These are phyloP conservation scores for Dendrocopos noguchii DNA, from an alignment of 2,113 vertebrate species.

Conservation along the genomic window DNA sequence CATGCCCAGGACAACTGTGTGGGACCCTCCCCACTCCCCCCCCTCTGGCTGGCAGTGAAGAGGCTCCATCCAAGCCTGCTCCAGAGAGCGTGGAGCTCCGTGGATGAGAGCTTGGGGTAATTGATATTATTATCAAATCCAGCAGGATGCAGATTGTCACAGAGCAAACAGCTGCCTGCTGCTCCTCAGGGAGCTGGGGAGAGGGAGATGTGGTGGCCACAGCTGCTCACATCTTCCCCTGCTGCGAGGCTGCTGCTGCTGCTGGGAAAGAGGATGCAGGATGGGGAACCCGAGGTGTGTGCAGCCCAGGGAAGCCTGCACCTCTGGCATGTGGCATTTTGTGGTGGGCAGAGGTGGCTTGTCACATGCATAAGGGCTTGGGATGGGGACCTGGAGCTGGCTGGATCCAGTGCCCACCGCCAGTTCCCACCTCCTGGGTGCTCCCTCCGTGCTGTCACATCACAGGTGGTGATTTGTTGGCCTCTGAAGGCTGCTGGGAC, in stretches of 20 bases:
- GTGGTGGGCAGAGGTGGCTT: fast-evolving
- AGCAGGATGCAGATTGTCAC: conserved; percentile 33
- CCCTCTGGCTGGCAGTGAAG: fast-evolving
- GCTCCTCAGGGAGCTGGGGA: neutral
- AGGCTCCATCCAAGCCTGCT: neutral
- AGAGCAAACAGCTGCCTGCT: conserved; percentile 48
- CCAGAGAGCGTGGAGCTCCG: neutral
- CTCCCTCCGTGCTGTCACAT: neutral
- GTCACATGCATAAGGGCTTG: fast-evolving
- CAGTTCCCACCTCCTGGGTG: fast-evolving
- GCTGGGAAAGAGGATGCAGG: neutral
- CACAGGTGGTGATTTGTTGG: fast-evolving
- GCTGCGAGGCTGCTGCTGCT: fast-evolving
- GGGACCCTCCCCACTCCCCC: neutral
- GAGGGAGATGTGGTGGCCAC: fast-evolving
- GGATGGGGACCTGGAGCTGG: neutral
- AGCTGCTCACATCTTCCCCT: fast-evolving
- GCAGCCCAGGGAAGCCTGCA: neutral
- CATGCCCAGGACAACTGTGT: neutral
- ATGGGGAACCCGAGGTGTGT: fast-evolving
- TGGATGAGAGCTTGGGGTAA: conserved; percentile 32
- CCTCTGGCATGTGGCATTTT: neutral
- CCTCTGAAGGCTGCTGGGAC: neutral
- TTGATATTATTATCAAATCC: neutral
- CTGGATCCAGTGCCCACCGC: fast-evolving